Evolutionary conservation across 2,113 vertebrate genomes (phyloP).

Genomic region (Sciurus niger): DNA sequence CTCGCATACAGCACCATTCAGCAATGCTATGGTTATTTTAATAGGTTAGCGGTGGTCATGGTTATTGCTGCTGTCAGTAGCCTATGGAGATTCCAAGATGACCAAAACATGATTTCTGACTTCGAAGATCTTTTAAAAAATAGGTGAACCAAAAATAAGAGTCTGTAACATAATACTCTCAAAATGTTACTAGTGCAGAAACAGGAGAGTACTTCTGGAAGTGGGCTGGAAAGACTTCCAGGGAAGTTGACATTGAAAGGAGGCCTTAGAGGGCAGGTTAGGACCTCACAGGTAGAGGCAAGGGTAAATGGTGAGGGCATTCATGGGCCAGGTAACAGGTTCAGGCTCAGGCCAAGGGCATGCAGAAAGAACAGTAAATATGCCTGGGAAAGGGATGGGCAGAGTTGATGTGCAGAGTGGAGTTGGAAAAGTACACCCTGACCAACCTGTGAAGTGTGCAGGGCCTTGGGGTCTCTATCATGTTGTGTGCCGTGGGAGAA

Average conservation of each 20-base stretch:
- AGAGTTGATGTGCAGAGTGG: background rate
- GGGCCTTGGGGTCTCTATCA: too few species aligned
- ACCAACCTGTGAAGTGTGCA: background rate
- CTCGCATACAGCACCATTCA: background rate
- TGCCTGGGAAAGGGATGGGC: background rate
- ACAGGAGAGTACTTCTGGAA: background rate
- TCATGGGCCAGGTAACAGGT: background rate
- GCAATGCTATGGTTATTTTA: background rate
- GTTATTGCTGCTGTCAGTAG: background rate
- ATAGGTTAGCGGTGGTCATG: background rate
- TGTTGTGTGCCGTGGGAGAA: background rate
- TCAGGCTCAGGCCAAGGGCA: background rate
- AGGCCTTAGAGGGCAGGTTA: background rate
- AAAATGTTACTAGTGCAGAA: background rate
- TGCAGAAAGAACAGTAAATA: background rate
- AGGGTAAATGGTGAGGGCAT: background rate
- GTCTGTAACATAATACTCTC: background rate
- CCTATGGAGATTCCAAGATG: background rate
- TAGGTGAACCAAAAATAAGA: background rate
- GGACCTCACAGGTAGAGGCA: too few species aligned
- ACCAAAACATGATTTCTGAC: background rate
- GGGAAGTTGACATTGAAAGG: background rate
- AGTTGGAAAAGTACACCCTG: background rate
- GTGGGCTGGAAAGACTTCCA: too few species aligned
- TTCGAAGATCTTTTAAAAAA: background rate